phyloP scores from a whole-genome alignment of 1,140 invertebrate species.

The Caenorhabditis brenneri region DNA sequence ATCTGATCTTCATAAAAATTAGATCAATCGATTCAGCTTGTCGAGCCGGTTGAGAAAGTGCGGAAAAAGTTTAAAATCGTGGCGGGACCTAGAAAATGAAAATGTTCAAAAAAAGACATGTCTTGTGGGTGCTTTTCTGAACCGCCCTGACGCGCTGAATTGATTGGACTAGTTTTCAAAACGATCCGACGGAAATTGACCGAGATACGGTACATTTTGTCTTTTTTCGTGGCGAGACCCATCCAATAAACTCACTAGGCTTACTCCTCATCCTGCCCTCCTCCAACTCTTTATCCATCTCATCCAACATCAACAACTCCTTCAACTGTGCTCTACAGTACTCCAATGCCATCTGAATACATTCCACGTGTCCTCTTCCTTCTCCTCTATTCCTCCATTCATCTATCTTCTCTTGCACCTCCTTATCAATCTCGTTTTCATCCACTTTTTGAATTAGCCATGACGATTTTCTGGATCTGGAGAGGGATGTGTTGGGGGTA shows the following conservation, averaged over 20 bases:
- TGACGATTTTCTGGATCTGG: conserved; percentile 10
- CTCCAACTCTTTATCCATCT: background rate
- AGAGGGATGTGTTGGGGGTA: background rate
- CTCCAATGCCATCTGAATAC: background rate
- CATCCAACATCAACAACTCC: background rate
- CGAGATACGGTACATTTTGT: no score
- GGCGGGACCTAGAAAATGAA: no score
- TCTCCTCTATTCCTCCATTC: background rate
- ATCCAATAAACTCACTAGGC: background rate
- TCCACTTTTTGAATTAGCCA: conserved; percentile 14
- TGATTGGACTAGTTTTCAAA: no score
- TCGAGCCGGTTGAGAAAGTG: no score
- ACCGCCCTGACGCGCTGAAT: no score
- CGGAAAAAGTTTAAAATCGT: no score
- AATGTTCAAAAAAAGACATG: no score
- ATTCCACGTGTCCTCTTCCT: background rate
- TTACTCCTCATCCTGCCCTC: background rate
- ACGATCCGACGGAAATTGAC: no score
- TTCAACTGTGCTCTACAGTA: conserved; percentile 48
- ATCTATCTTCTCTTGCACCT: background rate
- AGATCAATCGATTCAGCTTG: no score
- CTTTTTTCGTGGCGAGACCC: no score
- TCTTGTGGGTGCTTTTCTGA: no score
- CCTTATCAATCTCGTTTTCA: conserved; percentile 7
- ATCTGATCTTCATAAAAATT: no score